These are phyloP conservation scores for Pollenia angustigena DNA, from an alignment of 2,888 invertebrate species.

Conservation along the genomic window DNA sequence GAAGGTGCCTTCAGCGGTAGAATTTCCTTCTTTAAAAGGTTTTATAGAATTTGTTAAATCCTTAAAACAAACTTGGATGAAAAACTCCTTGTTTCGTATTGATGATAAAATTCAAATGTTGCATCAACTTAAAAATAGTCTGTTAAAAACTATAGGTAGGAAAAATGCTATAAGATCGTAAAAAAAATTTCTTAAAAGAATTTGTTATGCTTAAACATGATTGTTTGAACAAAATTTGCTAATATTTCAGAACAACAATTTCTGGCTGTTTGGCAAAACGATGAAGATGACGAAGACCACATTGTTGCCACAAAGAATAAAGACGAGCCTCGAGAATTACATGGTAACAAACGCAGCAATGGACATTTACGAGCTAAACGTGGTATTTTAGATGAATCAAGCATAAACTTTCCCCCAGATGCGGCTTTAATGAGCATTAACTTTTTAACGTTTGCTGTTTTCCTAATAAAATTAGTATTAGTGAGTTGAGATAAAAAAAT, in stretches of 20 bases:
- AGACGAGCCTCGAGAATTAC: background rate
- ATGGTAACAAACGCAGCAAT: constrained; percentile 58
- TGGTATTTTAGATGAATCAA: constrained; percentile 84
- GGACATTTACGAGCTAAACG: constrained; percentile 77
- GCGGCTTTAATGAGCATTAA: constrained; percentile 93
- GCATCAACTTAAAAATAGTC: constrained; percentile 83
- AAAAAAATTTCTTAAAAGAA: background rate
- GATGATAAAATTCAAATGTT: constrained; percentile 82
- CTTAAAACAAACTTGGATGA: constrained; percentile 80
- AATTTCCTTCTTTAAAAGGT: constrained; percentile 80
- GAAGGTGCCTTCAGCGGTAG: constrained; percentile 53
- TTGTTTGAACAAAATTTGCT: constrained; percentile 1
- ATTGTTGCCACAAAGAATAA: background rate
- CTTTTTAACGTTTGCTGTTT: constrained; percentile 93
- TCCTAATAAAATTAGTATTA: constrained; percentile 92
- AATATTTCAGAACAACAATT: constrained; percentile 84
- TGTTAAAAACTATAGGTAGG: constrained; percentile 89
- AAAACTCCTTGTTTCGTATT: constrained; percentile 79
- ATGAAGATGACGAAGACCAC: constrained; percentile 37
- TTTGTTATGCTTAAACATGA: background rate
- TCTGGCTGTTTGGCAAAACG: constrained; percentile 84
- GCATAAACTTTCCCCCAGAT: constrained; percentile 92
- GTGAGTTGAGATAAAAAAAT: constrained; percentile 85
- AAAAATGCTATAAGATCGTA: background rate
- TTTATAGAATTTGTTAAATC: constrained; percentile 81